These are phyloP conservation scores for Orycteropus afer DNA, from an alignment of 2,113 vertebrate species.

Conservation along the genomic window DNA sequence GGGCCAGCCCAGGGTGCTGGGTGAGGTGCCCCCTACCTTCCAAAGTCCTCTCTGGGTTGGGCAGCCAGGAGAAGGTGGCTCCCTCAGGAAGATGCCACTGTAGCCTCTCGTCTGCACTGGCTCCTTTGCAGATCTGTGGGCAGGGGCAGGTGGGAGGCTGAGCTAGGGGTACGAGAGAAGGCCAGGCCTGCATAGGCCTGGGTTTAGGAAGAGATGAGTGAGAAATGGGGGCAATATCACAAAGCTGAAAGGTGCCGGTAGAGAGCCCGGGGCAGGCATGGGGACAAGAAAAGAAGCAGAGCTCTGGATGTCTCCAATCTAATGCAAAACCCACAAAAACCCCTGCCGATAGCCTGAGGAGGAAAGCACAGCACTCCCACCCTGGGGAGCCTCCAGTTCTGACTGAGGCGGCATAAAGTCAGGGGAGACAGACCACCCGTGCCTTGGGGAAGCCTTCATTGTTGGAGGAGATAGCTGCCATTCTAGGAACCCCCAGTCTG, in stretches of 20 bases:
- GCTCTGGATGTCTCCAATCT: not conserved
- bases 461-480: not conserved
- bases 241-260: not conserved
- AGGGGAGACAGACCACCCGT: not conserved
- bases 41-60: slow-evolving; percentile 90
- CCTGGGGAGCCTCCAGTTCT: not conserved
- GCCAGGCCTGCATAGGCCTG: not conserved
- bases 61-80: slow-evolving; percentile 92
- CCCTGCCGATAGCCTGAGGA: not conserved
- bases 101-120: slow-evolving; percentile 89
- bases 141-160: not conserved
- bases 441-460: not conserved
- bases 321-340: not conserved
- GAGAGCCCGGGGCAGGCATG: not conserved
- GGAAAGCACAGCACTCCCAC: not conserved
- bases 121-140: slow-evolving; percentile 94
- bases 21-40: slow-evolving; percentile 87
- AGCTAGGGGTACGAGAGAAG: not conserved
- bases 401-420: not conserved
- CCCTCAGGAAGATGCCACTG: slow-evolving; percentile 91
- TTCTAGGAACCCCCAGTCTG: not conserved
- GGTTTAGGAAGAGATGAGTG: not conserved
- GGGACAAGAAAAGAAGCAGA: not conserved
- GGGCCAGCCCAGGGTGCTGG: not conserved
- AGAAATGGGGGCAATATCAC: not conserved